phyloP scores from a whole-genome alignment of 1,140 invertebrate genomes.

The Drosophila ambigua region DNA sequence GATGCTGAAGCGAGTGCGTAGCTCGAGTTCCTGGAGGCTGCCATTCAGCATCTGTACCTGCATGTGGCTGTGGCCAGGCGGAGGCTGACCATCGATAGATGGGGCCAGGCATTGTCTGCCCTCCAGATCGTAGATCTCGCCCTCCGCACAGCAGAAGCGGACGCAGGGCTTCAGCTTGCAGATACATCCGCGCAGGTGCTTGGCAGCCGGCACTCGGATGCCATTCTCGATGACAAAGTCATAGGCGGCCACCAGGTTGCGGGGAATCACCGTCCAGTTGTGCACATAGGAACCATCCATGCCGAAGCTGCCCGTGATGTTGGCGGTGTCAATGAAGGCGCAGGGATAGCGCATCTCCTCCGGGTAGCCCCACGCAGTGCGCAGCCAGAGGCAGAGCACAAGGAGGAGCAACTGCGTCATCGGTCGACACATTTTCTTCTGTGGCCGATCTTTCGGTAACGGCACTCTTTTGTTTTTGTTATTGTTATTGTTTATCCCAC shows the following conservation, averaged over 20 bases:
- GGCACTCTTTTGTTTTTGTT: not conserved
- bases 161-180: slow-evolving; percentile 69
- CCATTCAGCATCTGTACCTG: slow-evolving; percentile 43
- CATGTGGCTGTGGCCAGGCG: slow-evolving; percentile 47
- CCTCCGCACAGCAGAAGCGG: slow-evolving; percentile 67
- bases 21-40: slow-evolving; percentile 19
- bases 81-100: not conserved
- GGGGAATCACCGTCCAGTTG: slow-evolving; percentile 66
- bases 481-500: slow-evolving; percentile 54
- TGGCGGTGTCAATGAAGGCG: slow-evolving; percentile 76
- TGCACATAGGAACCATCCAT: slow-evolving; percentile 49
- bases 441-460: not conserved
- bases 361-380: slow-evolving; percentile 26
- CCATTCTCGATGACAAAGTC: slow-evolving; percentile 76
- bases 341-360: slow-evolving; percentile 73
- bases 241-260: slow-evolving; percentile 64
- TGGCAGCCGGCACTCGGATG: slow-evolving; percentile 46
- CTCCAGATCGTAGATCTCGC: slow-evolving; percentile 56
- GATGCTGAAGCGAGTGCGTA: slow-evolving; percentile 43
- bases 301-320: slow-evolving; percentile 66
- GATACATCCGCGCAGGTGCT: slow-evolving; percentile 70
- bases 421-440: slow-evolving; percentile 27
- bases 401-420: slow-evolving; percentile 39
- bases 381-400: slow-evolving; percentile 19
- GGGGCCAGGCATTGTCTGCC: slow-evolving; percentile 23